Percentiles rank a stretch among this genome's conserved stretches.
Conservation (phyloP, 2,888 invertebrate genomes). For the Euspilapteryx auroguttella region DNA sequence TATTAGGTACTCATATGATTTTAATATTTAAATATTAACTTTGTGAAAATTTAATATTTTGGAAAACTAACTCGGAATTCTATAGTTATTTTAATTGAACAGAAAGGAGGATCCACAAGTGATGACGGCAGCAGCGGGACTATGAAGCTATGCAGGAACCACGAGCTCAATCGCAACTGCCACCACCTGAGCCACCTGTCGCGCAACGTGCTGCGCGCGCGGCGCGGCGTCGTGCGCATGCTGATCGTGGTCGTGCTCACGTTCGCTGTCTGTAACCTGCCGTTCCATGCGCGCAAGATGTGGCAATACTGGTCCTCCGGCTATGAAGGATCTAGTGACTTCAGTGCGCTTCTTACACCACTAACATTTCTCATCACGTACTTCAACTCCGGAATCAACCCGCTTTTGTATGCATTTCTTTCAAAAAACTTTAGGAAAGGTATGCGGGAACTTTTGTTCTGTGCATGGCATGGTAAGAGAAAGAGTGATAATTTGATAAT, state of each 20-base stretch:
- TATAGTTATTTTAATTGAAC: too few relatives aligned
- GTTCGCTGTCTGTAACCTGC: slow-evolving; percentile 87
- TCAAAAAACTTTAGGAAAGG: slow-evolving; percentile 81
- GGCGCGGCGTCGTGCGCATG: slow-evolving; percentile 86
- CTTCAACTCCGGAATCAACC: slow-evolving; percentile 89
- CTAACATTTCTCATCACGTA: slow-evolving; percentile 86
- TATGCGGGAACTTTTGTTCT: slow-evolving; percentile 78
- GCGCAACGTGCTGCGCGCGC: slow-evolving; percentile 75
- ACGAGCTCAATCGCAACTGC: slow-evolving; percentile 42
- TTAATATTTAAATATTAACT: too few relatives aligned
- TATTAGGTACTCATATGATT: too few relatives aligned
- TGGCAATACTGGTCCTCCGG: slow-evolving; percentile 81
- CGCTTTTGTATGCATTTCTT: slow-evolving; percentile 86
- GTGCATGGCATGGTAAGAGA: slow-evolving; percentile 42
- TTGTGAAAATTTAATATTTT: too few relatives aligned
- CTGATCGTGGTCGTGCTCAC: slow-evolving; percentile 85
- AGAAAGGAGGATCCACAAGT: background rate
- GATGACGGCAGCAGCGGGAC: slow-evolving; percentile 11
- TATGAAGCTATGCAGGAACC: slow-evolving; percentile 29
- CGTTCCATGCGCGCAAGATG: slow-evolving; percentile 85
- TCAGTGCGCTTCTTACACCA: slow-evolving; percentile 79
- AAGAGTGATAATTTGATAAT: slow-evolving; percentile 44
- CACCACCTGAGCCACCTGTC: slow-evolving; percentile 72
- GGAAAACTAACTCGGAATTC: too few relatives aligned
- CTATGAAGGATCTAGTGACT: slow-evolving; percentile 72